phyloP scores from a whole-genome alignment of 1,140 invertebrate species.

The Monochamus saltuarius region DNA sequence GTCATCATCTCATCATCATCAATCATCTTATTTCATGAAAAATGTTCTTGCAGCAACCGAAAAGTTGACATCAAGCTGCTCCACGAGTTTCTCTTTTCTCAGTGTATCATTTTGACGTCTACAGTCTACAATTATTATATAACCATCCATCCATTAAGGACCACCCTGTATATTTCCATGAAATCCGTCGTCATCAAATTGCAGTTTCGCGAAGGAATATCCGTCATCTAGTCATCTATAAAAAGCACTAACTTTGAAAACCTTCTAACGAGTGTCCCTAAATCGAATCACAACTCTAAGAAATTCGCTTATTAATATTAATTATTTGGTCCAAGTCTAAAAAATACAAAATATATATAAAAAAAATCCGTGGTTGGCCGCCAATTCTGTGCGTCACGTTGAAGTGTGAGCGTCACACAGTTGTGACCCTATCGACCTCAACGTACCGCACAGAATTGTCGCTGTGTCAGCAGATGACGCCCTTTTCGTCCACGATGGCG shows the following conservation, averaged over 20 bases:
- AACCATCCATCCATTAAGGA: too few relatives aligned
- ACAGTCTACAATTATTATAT: too few relatives aligned
- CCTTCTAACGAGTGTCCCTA: constrained; percentile 19
- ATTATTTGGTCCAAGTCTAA: constrained; percentile 38
- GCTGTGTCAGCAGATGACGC: constrained; percentile 86
- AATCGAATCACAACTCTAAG: constrained; percentile 37
- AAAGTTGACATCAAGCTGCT: too few relatives aligned
- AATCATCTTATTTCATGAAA: too few relatives aligned
- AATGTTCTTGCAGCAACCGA: too few relatives aligned
- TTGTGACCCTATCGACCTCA: constrained; percentile 84
- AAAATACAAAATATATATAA: constrained; percentile 27
- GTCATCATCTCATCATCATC: too few relatives aligned
- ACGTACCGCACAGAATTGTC: constrained; percentile 89
- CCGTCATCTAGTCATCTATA: neutral
- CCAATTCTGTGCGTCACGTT: constrained; percentile 45
- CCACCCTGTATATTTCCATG: too few relatives aligned
- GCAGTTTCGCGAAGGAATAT: neutral
- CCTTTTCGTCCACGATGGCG: constrained; percentile 77
- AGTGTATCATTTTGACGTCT: too few relatives aligned
- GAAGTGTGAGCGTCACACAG: constrained; percentile 67
- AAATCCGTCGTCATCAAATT: too few relatives aligned
- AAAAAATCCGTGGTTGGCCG: constrained; percentile 19
- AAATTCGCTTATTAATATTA: constrained; percentile 37
- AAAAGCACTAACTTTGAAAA: constrained; percentile 21
- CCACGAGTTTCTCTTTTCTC: too few relatives aligned